phyloP scores from a whole-genome alignment of 2,888 invertebrate species.

The Schizaphis graminum region DNA sequence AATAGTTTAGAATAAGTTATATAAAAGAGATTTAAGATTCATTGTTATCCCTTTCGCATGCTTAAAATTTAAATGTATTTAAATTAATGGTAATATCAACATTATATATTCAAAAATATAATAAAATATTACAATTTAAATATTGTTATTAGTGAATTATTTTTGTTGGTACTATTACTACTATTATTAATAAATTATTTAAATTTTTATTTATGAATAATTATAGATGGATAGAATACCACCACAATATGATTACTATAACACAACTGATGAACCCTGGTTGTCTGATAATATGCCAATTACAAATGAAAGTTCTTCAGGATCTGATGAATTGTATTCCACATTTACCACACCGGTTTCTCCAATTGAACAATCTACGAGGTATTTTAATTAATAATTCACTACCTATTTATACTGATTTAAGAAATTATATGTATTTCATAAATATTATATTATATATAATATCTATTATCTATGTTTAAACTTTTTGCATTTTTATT shows the following conservation, averaged over 20 bases:
- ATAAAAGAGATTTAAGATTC: not conserved
- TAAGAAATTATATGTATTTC: not conserved
- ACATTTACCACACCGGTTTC: slow-evolving; percentile 52
- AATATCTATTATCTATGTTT: not conserved
- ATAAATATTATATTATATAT: not conserved
- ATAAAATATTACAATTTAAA: not conserved
- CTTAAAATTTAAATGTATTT: not conserved
- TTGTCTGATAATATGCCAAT: slow-evolving; percentile 26
- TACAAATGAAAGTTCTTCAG: slow-evolving; percentile 59
- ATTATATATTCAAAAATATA: not conserved
- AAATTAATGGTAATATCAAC: not conserved
- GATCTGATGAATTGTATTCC: slow-evolving; percentile 47
- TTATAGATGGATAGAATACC: slow-evolving; percentile 62
- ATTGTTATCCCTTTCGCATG: not conserved
- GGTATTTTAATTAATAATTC: slow-evolving; percentile 7
- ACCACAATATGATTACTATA: slow-evolving; percentile 44
- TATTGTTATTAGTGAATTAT: not conserved
- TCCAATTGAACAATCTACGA: not conserved
- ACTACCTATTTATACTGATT: not conserved
- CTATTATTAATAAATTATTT: not conserved
- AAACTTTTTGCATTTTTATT: not conserved
- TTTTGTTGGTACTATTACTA: not conserved
- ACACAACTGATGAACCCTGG: slow-evolving; percentile 52
- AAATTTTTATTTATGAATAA: not conserved
- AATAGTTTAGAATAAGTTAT: not conserved